Evolutionary conservation across 2,113 vertebrate genomes (phyloP), one percentile per base, ranked within the genome.

Genomic region (Mungos mungo): DNA sequence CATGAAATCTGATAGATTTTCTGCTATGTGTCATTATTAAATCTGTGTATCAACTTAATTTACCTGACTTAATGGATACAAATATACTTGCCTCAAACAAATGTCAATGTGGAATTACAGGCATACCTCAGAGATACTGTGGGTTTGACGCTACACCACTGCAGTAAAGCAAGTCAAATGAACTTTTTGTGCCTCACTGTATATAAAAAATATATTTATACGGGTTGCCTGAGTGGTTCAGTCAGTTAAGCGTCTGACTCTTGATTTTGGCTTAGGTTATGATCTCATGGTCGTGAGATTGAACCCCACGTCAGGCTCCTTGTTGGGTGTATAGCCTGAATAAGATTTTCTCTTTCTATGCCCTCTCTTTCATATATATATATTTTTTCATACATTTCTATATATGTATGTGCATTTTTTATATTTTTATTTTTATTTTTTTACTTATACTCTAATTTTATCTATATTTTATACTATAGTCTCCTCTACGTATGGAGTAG

Each of bases 21-120:
- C 76, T 96, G 3, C 13, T 69, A 0, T 27, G 4, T 85, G 76
- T 74, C 65, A 50, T 79, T 52, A 52, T 96, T 90, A 86, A 60
- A 82, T 66, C 29, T 97, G 3, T 31, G 3, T 93, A 45, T 66
- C 23, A 97, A 35, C 15, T 72, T 97, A 91, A 85, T 87, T 92
- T 54, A 93, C 57, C 54, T 74, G 16, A 38, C 38, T 72, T 90
- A 85, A 54, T 81, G 50, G 91, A 50, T 85, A 68, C 7, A 97
- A 90, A 33, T 94, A 4, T 33, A 80, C 23, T 21, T 66, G n/a
- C 41, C 14, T 88, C 63, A 60, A 63, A 79, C 27, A 81, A 18
- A 8, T 92, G n/a, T 38, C 38, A 88, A 0, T 83, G 27, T 80
- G 38, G 19, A 35, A 52, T 79, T 90, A 77, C 27, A 77, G 74